Evolutionary conservation across 2,888 invertebrate genomes (phyloP).

Genomic region (Selenia dentaria): DNA sequence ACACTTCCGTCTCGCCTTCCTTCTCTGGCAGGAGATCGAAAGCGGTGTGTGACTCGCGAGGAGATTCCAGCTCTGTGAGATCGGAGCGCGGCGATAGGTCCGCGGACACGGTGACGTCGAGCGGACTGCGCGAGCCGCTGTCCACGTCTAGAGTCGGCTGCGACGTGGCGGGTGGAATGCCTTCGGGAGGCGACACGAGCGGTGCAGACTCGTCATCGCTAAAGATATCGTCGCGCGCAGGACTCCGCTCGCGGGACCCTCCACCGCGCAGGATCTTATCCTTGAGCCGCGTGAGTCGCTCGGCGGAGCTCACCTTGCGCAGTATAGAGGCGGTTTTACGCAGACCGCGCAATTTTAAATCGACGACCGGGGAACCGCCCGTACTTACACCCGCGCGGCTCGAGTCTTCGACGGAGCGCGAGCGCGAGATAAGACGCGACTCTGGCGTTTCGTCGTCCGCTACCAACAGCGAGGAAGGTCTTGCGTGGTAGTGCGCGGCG

Average conservation of each 20-base stretch:
- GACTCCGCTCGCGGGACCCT: slow-evolving; percentile 68
- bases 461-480: slow-evolving; percentile 54
- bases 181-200: slow-evolving; percentile 75
- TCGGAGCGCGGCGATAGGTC: slow-evolving; percentile 74
- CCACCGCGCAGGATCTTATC: slow-evolving; percentile 66
- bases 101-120: slow-evolving; percentile 46
- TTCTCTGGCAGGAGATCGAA: slow-evolving; percentile 61
- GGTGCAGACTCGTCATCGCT: slow-evolving; percentile 89
- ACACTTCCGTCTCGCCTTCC: slow-evolving; percentile 23
- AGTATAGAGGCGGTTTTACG: slow-evolving; percentile 67
- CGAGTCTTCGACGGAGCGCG: slow-evolving; percentile 72
- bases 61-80: slow-evolving; percentile 68
- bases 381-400: slow-evolving; percentile 50
- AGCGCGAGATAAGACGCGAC: slow-evolving; percentile 53
- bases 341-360: slow-evolving; percentile 60
- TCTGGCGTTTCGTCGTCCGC: slow-evolving; percentile 47
- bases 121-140: slow-evolving; percentile 43
- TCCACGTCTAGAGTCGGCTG: slow-evolving; percentile 38
- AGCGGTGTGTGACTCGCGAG: slow-evolving; percentile 47
- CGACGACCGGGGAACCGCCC: slow-evolving; percentile 53
- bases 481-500: slow-evolving; percentile 31
- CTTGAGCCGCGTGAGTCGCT: slow-evolving; percentile 64
- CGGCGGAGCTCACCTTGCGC: slow-evolving; percentile 70
- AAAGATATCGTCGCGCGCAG: slow-evolving; percentile 57
- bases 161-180: slow-evolving; percentile 11